phyloP scores from a whole-genome alignment of 2,797 vertebrate species.

The Pygocentrus nattereri region DNA sequence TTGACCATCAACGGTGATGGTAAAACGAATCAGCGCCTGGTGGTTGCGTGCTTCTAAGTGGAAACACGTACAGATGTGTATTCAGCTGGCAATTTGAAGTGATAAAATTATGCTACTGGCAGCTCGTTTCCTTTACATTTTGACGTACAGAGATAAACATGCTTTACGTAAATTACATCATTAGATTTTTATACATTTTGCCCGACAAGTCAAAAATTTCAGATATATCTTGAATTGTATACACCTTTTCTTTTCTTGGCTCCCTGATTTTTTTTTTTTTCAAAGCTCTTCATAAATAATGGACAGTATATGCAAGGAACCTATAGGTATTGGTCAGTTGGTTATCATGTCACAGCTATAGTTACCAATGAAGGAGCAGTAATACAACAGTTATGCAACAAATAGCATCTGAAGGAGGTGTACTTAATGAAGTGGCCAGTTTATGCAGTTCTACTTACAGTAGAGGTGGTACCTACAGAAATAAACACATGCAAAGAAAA shows the following conservation, averaged over 20 bases:
- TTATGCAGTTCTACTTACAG: too few relatives aligned
- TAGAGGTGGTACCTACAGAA: too few relatives aligned
- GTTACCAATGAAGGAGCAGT: too few relatives aligned
- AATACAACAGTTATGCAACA: too few relatives aligned
- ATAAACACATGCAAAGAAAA: too few relatives aligned
- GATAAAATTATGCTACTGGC: not conserved
- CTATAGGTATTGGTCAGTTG: too few relatives aligned
- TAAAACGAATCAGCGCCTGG: constrained; percentile 53
- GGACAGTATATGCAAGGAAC: too few relatives aligned
- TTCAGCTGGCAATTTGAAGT: not conserved
- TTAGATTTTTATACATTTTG: not conserved
- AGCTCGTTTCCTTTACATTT: not conserved
- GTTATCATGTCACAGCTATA: too few relatives aligned
- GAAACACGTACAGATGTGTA: constrained; percentile 16
- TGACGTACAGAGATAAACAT: not conserved
- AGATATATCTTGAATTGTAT: not conserved
- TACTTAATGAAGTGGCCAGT: too few relatives aligned
- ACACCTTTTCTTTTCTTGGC: not conserved
- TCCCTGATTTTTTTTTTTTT: not conserved
- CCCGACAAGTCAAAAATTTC: not conserved
- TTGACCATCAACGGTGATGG: constrained; percentile 71
- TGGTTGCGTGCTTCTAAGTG: constrained; percentile 16
- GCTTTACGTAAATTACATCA: not conserved
- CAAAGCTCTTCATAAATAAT: not conserved
- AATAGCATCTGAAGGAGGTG: too few relatives aligned